Evolutionary conservation across 2,113 vertebrate species (phyloP), one percentile per base, ranked within the genome.

Genomic region (Leptobrachium ailaonicum): DNA sequence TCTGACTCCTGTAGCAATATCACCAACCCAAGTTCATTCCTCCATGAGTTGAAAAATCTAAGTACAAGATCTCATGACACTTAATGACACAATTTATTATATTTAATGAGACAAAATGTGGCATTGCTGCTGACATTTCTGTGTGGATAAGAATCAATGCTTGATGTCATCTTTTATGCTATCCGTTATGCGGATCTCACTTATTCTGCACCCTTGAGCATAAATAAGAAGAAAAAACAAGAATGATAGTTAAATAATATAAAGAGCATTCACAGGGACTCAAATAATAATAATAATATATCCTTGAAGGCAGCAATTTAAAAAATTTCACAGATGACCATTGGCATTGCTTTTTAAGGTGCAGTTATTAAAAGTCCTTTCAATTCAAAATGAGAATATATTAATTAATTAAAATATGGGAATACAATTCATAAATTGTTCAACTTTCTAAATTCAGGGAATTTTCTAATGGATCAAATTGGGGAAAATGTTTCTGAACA

Each of bases 71-170:
- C 68, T 78, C 67, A 78, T 78, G 76, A 71, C 76, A 78, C 76
- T 71, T 78, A 78, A 71, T 78, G 76, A 78, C 76, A 78, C 76
- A 63, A 78, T 78, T 43, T 71, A 78, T 78, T 78, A 71, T 71
- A 78, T 78, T 78, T 78, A 78, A 78, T 78, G 76, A 71, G 76
- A 78, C 76, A 78, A 68, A 78, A 78, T 78, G 64, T 77, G 76
- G 76, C 76, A 77, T 45, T 77, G 76, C 76, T 70, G 76, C 76
- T 78, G 76, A 78, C 76, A 78, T 78, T 78, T 78, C 56, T 47
- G 67, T 60, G 76, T 32, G 58, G 67, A 63, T 71, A 78, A 56
- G 63, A 78, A 71, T 78, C 76, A 78, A 78, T 78, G 76, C 67
- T 32, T 50, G 12, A 54, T 78, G 76, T 78, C 76, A 78, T 78